phyloP scores from a whole-genome alignment of 2,113 vertebrate genomes.

The Brachypteracias leptosomus region DNA sequence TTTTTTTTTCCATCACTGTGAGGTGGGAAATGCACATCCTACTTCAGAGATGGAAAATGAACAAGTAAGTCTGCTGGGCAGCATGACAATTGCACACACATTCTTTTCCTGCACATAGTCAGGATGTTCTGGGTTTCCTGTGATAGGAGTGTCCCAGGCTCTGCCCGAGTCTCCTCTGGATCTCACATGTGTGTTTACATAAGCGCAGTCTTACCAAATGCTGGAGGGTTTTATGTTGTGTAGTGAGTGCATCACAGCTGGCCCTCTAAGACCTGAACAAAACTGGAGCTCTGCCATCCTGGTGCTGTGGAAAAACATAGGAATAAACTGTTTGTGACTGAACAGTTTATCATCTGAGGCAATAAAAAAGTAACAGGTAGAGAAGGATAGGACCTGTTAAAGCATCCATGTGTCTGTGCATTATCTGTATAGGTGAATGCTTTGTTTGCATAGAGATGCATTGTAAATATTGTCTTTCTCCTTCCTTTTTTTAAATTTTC shows the following conservation, averaged over 20 bases:
- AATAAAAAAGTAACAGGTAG: not conserved
- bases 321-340: not conserved
- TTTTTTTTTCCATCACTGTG: not conserved
- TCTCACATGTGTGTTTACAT: not conserved
- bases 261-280: not conserved
- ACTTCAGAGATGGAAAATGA: constrained; percentile 10
- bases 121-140: not conserved
- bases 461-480: not conserved
- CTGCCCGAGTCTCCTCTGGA: not conserved
- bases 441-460: not conserved
- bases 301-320: not conserved
- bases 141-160: not conserved
- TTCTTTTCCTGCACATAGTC: not conserved
- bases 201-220: not conserved
- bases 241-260: not conserved
- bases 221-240: not conserved
- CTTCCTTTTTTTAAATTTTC: not conserved
- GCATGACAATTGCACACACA: not conserved
- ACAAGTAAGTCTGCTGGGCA: not conserved
- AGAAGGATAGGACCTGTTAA: not conserved
- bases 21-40: constrained; percentile 31
- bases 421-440: not conserved
- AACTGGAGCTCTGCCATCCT: not conserved
- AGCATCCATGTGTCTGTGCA: not conserved
- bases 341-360: not conserved